phyloP scores from a whole-genome alignment of 2,797 vertebrate genomes.

The Poecilia gillii region DNA sequence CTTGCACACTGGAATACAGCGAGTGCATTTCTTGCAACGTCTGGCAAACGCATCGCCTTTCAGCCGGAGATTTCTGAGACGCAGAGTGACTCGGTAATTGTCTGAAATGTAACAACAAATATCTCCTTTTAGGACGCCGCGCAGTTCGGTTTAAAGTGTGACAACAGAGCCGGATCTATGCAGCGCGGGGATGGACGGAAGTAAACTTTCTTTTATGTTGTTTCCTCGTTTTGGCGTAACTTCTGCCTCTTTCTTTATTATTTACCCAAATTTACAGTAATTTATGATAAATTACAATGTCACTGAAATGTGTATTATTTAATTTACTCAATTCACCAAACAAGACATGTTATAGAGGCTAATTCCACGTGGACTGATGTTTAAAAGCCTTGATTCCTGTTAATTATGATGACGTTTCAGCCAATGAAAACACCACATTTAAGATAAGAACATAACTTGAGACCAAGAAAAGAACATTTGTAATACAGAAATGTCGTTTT shows the following conservation, averaged over 20 bases:
- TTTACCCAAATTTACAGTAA: not conserved
- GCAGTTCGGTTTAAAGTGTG: not conserved
- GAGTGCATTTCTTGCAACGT: not conserved
- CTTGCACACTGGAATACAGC: slow-evolving; percentile 42
- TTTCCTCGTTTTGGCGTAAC: not conserved
- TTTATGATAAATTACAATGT: not conserved
- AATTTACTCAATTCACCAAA: not conserved
- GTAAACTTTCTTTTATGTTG: not conserved
- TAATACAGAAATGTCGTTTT: not conserved
- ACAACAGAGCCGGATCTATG: not conserved
- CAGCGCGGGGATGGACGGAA: not conserved
- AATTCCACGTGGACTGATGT: not conserved
- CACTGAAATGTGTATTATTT: not conserved
- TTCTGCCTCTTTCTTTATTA: not conserved
- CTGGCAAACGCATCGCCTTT: slow-evolving; percentile 28
- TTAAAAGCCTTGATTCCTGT: not conserved
- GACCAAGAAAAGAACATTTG: not conserved
- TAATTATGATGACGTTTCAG: not conserved
- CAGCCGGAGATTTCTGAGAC: slow-evolving; percentile 30
- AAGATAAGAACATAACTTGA: not conserved
- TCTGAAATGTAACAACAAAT: slow-evolving; percentile 59
- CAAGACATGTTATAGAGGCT: not conserved
- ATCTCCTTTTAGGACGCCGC: slow-evolving; percentile 37
- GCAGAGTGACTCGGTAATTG: slow-evolving; percentile 64
- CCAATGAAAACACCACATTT: not conserved